phyloP scores from a whole-genome alignment of 2,888 invertebrate species.

The Lycaena phlaeas region DNA sequence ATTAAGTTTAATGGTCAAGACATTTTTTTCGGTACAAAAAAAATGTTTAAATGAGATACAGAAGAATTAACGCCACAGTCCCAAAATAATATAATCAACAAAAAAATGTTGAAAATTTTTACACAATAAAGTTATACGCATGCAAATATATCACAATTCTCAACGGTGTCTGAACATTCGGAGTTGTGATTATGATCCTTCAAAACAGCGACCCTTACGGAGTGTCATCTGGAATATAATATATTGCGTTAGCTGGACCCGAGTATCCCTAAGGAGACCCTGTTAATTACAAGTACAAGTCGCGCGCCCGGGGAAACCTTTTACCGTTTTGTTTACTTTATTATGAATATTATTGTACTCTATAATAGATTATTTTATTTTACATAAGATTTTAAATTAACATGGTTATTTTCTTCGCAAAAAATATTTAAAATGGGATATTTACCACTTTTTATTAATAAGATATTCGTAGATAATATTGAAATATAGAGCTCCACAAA shows the following conservation, averaged over 20 bases:
- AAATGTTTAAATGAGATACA: too few relatives aligned
- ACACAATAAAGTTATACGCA: not conserved
- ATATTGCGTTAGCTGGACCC: slow-evolving; percentile 60
- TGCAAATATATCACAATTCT: slow-evolving; percentile 14
- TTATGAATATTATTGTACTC: slow-evolving; percentile 21
- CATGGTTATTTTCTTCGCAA: too few relatives aligned
- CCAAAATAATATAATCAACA: too few relatives aligned
- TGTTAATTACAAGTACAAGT: slow-evolving; percentile 79
- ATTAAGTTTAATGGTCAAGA: too few relatives aligned
- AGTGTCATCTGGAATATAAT: slow-evolving; percentile 68
- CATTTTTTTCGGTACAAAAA: too few relatives aligned
- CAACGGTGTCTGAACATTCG: slow-evolving; percentile 27
- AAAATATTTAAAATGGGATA: not conserved
- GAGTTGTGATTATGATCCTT: slow-evolving; percentile 54
- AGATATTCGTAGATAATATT: too few relatives aligned
- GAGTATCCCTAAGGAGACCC: slow-evolving; percentile 62
- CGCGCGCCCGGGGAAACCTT: slow-evolving; percentile 46
- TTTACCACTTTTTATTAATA: too few relatives aligned
- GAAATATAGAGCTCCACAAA: too few relatives aligned
- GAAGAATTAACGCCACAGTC: too few relatives aligned
- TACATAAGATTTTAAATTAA: too few relatives aligned
- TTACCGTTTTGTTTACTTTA: slow-evolving; percentile 48
- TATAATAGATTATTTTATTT: not conserved
- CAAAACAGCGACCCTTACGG: slow-evolving; percentile 45
- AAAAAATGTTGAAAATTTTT: too few relatives aligned